Conservation (phyloP, 1,140 invertebrate genomes). For the Heliothis virescens region DNA sequence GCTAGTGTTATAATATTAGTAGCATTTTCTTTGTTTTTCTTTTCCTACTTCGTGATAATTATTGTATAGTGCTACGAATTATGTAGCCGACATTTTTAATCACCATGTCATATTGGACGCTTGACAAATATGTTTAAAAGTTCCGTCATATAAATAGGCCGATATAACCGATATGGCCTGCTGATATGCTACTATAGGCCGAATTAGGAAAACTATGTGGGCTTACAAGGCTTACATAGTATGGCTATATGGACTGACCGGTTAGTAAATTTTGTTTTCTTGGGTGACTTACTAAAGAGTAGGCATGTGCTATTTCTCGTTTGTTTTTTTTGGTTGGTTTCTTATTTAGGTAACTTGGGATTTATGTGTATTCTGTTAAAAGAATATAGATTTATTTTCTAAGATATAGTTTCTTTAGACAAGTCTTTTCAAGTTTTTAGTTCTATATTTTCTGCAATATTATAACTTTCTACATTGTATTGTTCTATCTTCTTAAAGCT, state of each 20-base stretch:
- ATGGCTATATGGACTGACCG: constrained; percentile 14
- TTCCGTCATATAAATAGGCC: constrained; percentile 24
- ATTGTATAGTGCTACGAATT: no score
- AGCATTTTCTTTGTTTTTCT: no score
- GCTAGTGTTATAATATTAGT: no score
- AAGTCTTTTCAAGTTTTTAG: no score
- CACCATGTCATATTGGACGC: background rate
- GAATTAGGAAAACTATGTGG: background rate
- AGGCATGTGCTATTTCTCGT: background rate
- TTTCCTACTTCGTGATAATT: no score
- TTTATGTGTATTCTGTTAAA: no score
- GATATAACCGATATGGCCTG: background rate
- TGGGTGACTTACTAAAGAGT: background rate
- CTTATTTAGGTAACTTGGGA: background rate
- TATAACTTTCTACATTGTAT: no score
- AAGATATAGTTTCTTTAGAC: no score
- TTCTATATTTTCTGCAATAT: no score
- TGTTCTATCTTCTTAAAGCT: no score
- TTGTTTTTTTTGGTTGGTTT: background rate
- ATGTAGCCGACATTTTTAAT: no score
- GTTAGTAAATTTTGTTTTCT: constrained; percentile 10
- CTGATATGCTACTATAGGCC: background rate
- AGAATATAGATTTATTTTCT: no score
- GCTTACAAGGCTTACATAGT: background rate
- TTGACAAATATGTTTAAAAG: constrained; percentile 20